Percentiles rank a stretch among this genome's conserved stretches.
phyloP scores from a whole-genome alignment of 2,888 invertebrate species.

The Limnephilus rhombicus region DNA sequence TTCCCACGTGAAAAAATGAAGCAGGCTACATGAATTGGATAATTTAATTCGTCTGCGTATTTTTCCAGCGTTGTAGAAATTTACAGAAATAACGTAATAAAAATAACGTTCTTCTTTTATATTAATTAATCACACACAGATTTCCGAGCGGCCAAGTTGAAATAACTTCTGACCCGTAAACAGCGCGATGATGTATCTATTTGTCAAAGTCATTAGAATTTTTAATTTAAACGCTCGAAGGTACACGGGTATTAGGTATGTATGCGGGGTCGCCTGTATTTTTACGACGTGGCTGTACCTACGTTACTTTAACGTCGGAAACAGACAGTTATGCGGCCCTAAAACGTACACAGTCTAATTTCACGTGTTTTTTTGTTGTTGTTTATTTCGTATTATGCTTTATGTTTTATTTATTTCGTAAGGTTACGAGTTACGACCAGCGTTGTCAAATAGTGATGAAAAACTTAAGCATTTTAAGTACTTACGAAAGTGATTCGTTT shows the following conservation, averaged over 20 bases:
- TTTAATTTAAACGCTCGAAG: constrained; percentile 17
- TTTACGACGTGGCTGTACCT: constrained; percentile 13
- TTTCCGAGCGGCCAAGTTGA: background rate
- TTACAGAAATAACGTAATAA: background rate
- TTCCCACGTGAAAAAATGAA: background rate
- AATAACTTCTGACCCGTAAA: constrained; percentile 6
- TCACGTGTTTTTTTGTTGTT: constrained; percentile 18
- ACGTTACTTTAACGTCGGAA: constrained; percentile 22
- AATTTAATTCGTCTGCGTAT: background rate
- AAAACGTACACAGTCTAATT: constrained; percentile 26
- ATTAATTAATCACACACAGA: background rate
- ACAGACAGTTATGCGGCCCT: constrained; percentile 34
- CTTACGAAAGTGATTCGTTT: background rate
- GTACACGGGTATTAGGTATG: background rate
- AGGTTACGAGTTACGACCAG: constrained; percentile 12
- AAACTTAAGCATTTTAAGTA: background rate
- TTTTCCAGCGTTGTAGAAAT: background rate
- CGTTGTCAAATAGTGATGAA: background rate
- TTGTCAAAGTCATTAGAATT: constrained; percentile 28
- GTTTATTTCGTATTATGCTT: background rate
- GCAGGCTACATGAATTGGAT: background rate
- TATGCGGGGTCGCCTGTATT: background rate
- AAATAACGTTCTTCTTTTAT: background rate
- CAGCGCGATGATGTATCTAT: constrained; percentile 22
- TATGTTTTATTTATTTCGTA: constrained; percentile 21